Evolutionary conservation across 2,888 invertebrate genomes (phyloP).

Genomic region (Melinopterus prodromus): DNA sequence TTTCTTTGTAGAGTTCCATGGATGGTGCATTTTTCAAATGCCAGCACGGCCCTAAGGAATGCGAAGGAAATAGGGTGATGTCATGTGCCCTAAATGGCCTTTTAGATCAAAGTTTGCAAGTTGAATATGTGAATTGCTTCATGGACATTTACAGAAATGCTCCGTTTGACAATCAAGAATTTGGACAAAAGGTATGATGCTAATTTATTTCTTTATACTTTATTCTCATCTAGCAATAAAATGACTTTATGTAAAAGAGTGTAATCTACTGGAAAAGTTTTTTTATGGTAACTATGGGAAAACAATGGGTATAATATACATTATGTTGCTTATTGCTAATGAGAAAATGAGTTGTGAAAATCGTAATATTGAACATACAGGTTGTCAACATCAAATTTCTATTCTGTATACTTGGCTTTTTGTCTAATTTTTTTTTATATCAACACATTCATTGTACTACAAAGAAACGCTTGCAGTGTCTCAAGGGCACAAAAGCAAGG

Average conservation of each 20-base stretch:
- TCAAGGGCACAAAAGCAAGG: too few species aligned
- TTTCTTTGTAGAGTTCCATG: constrained; percentile 47
- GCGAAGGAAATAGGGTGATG: constrained; percentile 69
- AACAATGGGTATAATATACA: too few species aligned
- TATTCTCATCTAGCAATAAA: background rate
- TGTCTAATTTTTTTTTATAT: too few species aligned
- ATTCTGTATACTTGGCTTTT: too few species aligned
- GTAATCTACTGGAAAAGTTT: too few species aligned
- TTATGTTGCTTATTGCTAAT: too few species aligned
- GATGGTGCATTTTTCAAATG: constrained; percentile 63
- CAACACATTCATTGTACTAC: too few species aligned
- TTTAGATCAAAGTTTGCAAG: constrained; percentile 55
- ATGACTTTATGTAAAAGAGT: background rate
- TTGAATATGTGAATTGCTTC: constrained; percentile 56
- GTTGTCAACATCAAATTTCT: too few species aligned
- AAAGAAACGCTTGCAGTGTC: too few species aligned
- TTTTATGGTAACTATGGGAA: too few species aligned
- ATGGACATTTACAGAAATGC: constrained; percentile 50
- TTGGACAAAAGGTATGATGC: constrained; percentile 46
- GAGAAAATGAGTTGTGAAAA: too few species aligned
- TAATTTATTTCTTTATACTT: constrained; percentile 14
- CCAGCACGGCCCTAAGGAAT: constrained; percentile 71
- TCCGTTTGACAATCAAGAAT: constrained; percentile 39
- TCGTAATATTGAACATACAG: too few species aligned
- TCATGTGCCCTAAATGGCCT: constrained; percentile 65